Evolutionary conservation across 1,140 invertebrate genomes (phyloP), one percentile per base, ranked within the genome.

Genomic region (Neotoxoptera formosana): DNA sequence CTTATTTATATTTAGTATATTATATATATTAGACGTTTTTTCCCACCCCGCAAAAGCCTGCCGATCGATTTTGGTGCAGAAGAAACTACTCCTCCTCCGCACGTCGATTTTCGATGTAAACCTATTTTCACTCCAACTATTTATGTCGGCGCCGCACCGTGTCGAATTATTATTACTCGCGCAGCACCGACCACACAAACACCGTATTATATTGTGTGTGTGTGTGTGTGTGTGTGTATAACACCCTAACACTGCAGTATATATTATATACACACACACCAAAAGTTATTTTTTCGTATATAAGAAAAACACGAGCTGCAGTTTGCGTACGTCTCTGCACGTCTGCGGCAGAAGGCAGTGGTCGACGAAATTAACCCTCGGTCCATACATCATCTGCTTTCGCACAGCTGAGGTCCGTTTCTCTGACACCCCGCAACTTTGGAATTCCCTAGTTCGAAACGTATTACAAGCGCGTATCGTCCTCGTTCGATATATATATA

Each of bases 211-310:
- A 76, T 76, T n/a, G n/a, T n/a, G n/a, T n/a, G n/a, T n/a, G n/a
- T n/a, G n/a, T n/a, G n/a, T n/a, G n/a, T n/a, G n/a, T n/a, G n/a
- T n/a, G n/a, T n/a, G n/a, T n/a, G n/a, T n/a, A n/a, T n/a, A n/a
- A n/a, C n/a, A n/a, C n/a, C n/a, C n/a, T n/a, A n/a, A n/a, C n/a
- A n/a, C n/a, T n/a, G n/a, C n/a, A n/a, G n/a, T n/a, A n/a, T n/a
- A n/a, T n/a, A n/a, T n/a, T 76, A 76, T 76, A 67, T 60, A 60
- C 30, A 60, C n/a, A 67, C n/a, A n/a, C 6, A 17, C 30, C 9
- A 76, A 76, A 76, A 76, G 60, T 76, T 76, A n/a, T 76, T 76
- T 76, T 76, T 76, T 34, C n/a, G n/a, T 76, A 76, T 76, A 76
- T 7, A n/a, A 76, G 60, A 76, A 76, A 67, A 76, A n/a, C n/a